Conservation (phyloP, 2,113 vertebrate species). For the Gymnogyps californianus region DNA sequence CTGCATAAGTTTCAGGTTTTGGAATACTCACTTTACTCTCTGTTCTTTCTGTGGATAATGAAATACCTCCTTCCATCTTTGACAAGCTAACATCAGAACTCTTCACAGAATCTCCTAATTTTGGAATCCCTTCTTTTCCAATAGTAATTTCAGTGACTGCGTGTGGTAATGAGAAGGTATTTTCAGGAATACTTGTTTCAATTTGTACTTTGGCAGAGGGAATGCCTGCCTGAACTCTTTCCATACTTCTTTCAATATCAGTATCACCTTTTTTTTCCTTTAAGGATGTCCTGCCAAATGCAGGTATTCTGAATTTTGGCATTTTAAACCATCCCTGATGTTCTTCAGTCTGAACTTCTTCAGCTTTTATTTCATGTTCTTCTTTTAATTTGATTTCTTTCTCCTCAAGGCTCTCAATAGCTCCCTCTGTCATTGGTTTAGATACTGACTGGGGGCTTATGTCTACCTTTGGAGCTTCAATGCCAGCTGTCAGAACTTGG, state of each 20-base stretch:
- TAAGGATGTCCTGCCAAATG: slow-evolving; percentile 5
- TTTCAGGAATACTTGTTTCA: slow-evolving; percentile 12
- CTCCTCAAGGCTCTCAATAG: not conserved
- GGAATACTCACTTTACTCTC: not conserved
- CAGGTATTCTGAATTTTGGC: slow-evolving; percentile 62
- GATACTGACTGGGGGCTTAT: not conserved
- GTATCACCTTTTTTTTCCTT: not conserved
- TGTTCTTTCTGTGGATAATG: not conserved
- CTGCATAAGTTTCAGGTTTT: not conserved
- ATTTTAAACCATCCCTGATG: slow-evolving; percentile 62
- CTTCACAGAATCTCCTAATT: not conserved
- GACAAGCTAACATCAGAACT: not conserved
- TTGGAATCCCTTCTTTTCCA: slow-evolving; percentile 21
- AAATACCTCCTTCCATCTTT: not conserved
- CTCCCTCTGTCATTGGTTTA: not conserved
- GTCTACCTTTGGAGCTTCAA: not conserved
- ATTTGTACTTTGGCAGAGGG: not conserved
- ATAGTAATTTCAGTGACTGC: not conserved
- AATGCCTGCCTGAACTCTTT: not conserved
- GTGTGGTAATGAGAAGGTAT: not conserved
- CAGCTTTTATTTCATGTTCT: slow-evolving; percentile 13
- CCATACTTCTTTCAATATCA: not conserved
- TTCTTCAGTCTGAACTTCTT: slow-evolving; percentile 20
- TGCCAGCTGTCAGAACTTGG: not conserved
- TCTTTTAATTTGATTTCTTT: slow-evolving; percentile 7